phyloP scores from a whole-genome alignment of 64 coral and sea anemone species.

The Stichodactyla mertensii region DNA sequence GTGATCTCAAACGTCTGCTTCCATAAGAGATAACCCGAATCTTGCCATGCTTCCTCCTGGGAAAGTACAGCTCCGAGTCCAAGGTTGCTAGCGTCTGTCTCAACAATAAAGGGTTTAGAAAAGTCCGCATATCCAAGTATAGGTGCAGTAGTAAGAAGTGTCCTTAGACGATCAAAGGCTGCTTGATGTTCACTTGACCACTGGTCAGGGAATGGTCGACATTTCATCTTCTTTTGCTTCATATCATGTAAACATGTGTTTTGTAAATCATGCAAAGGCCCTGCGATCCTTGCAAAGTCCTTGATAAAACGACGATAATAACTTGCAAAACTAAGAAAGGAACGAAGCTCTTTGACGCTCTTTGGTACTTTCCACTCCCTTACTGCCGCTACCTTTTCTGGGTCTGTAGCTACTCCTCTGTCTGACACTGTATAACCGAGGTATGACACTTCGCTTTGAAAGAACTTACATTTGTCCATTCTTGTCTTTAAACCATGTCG shows the following conservation, averaged over 20 bases:
- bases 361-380: not conserved
- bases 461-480: too few species aligned
- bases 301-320: constrained; percentile 13
- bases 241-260: not conserved
- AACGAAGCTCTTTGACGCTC: not conserved
- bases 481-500: too few species aligned
- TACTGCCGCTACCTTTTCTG: not conserved
- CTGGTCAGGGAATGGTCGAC: not conserved
- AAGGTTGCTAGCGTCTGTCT: not conserved
- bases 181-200: not conserved
- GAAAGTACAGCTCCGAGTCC: constrained; percentile 46
- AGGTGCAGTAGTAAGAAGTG: constrained; percentile 2
- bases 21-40: constrained; percentile 39
- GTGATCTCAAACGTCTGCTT: constrained; percentile 12
- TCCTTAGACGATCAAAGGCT: not conserved
- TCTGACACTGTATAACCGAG: not conserved
- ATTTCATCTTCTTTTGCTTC: not conserved
- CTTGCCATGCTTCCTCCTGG: constrained; percentile 4
- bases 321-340: constrained; percentile 19
- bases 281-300: constrained; percentile 9
- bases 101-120: not conserved
- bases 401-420: not conserved
- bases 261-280: not conserved
- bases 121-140: constrained; percentile 40
- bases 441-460: too few species aligned